phyloP scores from a whole-genome alignment of 2,888 invertebrate genomes.

The Acleris cristana region DNA sequence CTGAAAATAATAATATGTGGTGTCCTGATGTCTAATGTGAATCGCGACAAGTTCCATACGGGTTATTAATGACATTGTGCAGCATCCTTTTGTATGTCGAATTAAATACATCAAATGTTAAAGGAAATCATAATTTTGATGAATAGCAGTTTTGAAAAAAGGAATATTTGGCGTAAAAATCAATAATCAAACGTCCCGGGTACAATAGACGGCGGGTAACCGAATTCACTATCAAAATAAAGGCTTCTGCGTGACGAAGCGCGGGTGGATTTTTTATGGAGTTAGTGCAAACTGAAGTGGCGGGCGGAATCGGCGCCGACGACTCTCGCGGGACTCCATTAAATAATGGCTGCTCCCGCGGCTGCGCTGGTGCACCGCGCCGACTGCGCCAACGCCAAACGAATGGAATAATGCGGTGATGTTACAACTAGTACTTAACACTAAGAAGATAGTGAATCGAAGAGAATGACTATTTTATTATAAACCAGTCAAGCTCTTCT shows the following conservation, averaged over 20 bases:
- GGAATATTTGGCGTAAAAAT: constrained; percentile 82
- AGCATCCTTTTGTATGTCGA: constrained; percentile 65
- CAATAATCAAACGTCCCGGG: constrained; percentile 76
- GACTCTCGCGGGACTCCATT: constrained; percentile 36
- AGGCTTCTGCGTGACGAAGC: constrained; percentile 72
- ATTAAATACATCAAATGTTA: constrained; percentile 69
- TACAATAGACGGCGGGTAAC: constrained; percentile 77
- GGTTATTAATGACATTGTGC: constrained; percentile 80
- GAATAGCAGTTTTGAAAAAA: constrained; percentile 74
- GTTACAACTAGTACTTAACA: background rate
- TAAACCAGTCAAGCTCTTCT: too few relatives aligned
- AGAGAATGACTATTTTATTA: too few relatives aligned
- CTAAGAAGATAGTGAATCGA: too few relatives aligned
- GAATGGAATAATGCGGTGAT: background rate
- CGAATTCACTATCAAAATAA: constrained; percentile 80
- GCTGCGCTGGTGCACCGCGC: background rate
- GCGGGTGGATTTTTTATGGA: constrained; percentile 77
- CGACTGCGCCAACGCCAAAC: background rate
- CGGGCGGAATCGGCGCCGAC: constrained; percentile 54
- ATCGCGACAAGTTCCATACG: constrained; percentile 76
- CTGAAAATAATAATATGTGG: constrained; percentile 29
- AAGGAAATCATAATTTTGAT: constrained; percentile 76
- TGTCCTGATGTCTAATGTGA: constrained; percentile 41
- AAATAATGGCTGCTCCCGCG: constrained; percentile 17
- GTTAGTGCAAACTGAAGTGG: constrained; percentile 62